A percentile compares a stretch with the other conserved stretches of the same genome.
phyloP scores from a whole-genome alignment of 2,113 vertebrate species.

The Aix galericulata region DNA sequence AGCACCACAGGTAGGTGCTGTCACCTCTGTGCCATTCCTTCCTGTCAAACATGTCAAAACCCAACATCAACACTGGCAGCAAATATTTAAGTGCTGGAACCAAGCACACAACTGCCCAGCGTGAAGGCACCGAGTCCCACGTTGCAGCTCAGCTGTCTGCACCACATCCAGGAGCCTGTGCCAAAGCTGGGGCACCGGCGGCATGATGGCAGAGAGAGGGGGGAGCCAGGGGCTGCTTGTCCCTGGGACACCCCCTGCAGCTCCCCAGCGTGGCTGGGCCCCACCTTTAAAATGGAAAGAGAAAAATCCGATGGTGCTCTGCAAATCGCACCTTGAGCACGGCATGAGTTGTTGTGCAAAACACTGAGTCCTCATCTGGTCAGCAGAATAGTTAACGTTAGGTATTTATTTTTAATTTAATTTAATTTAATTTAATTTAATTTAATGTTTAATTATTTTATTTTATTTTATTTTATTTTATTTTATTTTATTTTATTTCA shows the following conservation, averaged over 20 bases:
- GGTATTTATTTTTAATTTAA: background rate
- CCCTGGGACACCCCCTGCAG: background rate
- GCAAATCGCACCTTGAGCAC: background rate
- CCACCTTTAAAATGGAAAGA: background rate
- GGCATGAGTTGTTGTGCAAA: background rate
- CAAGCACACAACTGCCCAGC: background rate
- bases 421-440: background rate
- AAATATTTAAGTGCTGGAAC: background rate
- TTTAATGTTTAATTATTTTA: background rate
- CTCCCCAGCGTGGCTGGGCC: background rate
- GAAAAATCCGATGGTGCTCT: background rate
- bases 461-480: no score
- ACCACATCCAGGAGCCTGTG: background rate
- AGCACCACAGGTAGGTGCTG: background rate
- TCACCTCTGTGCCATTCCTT: background rate
- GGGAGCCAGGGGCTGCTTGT: background rate
- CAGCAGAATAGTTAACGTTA: background rate
- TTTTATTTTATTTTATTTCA: no score
- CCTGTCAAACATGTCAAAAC: background rate
- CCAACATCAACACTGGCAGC: background rate
- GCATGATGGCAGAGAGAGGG: background rate
- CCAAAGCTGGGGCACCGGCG: rapidly evolving
- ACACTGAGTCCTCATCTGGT: background rate
- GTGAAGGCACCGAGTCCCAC: background rate
- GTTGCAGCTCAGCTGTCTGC: background rate